These are phyloP conservation scores for Cetonia aurata DNA, from an alignment of 2,888 invertebrate genomes.

Conservation along the genomic window DNA sequence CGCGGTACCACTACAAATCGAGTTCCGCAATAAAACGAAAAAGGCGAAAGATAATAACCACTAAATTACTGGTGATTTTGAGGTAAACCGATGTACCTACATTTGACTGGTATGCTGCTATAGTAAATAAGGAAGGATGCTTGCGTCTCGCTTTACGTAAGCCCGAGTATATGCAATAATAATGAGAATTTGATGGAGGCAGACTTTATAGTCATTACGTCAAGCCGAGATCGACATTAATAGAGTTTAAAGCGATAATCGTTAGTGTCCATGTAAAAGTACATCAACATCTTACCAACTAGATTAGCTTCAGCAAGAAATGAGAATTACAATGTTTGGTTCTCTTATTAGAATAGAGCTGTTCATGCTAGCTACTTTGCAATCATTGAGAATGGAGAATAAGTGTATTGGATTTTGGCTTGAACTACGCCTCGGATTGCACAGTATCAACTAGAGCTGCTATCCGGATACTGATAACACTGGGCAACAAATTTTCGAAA, in stretches of 20 bases:
- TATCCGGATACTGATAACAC: too few relatives aligned
- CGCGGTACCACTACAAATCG: conserved; percentile 12
- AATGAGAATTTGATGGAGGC: conserved; percentile 26
- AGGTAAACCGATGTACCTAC: conserved; percentile 22
- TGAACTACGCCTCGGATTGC: too few relatives aligned
- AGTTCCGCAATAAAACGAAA: conserved; percentile 17
- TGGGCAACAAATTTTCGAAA: too few relatives aligned
- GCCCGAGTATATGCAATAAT: conserved; percentile 21
- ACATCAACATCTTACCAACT: too few relatives aligned
- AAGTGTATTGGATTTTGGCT: too few relatives aligned
- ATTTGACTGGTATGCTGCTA: not conserved
- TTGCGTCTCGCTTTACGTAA: not conserved
- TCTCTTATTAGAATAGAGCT: too few relatives aligned
- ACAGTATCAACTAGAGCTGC: too few relatives aligned
- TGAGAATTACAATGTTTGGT: too few relatives aligned
- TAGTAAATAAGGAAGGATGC: too few relatives aligned
- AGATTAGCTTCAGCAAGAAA: too few relatives aligned
- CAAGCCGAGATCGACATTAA: not conserved
- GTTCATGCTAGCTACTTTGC: too few relatives aligned
- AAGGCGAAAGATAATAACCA: conserved; percentile 12
- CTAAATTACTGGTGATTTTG: conserved; percentile 35
- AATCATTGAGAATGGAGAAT: too few relatives aligned
- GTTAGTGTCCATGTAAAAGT: not conserved
- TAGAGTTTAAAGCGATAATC: not conserved
- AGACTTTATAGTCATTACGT: conserved; percentile 6